These are phyloP conservation scores for Gadus chalcogrammus DNA, from an alignment of 2,113 vertebrate genomes.

Conservation along the genomic window DNA sequence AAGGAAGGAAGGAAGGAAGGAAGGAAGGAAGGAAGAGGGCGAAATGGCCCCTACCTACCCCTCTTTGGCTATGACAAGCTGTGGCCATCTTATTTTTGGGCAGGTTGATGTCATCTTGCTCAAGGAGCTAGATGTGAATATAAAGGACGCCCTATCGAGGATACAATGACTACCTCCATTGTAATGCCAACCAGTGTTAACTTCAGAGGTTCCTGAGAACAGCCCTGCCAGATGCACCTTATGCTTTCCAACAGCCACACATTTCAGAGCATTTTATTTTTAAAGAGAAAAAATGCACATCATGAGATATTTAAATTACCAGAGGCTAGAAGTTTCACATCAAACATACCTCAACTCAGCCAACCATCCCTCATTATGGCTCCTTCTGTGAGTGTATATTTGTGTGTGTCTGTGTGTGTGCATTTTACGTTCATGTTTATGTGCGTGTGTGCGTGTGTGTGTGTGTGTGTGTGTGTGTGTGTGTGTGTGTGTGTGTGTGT, in stretches of 20 bases:
- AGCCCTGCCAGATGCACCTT: neutral
- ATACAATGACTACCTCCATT: too few relatives aligned
- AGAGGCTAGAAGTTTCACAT: slow-evolving; percentile 16
- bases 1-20: neutral
- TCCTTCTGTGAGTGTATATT: slow-evolving; percentile 1
- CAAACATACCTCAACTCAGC: slow-evolving; percentile 6
- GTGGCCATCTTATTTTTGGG: too few relatives aligned
- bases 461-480: neutral
- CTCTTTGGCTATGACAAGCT: too few relatives aligned
- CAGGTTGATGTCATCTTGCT: too few relatives aligned
- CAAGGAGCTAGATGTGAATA: too few relatives aligned
- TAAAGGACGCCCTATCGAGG: too few relatives aligned
- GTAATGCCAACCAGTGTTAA: too few relatives aligned
- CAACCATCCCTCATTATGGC: neutral
- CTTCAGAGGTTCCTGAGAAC: too few relatives aligned
- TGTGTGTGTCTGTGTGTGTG: neutral
- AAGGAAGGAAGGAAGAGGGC: too few relatives aligned
- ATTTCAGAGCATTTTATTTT: slow-evolving; percentile 11
- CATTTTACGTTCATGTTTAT: neutral
- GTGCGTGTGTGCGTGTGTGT: neutral
- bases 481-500: slow-evolving; percentile 1
- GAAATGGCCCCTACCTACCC: too few relatives aligned
- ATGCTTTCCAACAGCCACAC: slow-evolving; percentile 2
- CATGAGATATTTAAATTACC: slow-evolving; percentile 15
- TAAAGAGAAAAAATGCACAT: slow-evolving; percentile 8